Conservation (phyloP, 2,797 vertebrate genomes). For the Potorous gilbertii region DNA sequence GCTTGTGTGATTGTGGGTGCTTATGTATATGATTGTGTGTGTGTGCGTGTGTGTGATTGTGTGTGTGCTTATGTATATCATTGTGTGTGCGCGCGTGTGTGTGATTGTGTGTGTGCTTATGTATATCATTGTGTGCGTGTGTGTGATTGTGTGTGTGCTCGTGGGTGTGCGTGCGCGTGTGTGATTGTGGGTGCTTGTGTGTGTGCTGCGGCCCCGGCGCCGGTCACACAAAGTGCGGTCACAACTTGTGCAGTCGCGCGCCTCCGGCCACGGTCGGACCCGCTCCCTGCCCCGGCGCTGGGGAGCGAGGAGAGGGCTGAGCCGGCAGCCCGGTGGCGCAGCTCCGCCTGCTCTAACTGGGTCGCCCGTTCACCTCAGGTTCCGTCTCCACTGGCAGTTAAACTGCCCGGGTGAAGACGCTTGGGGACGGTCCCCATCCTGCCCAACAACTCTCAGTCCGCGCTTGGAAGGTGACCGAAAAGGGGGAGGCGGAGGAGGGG, state of each 20-base stretch:
- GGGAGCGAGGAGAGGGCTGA: slow-evolving; percentile 39
- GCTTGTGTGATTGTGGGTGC: neutral
- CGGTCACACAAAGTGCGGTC: neutral
- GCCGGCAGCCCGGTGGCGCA: neutral
- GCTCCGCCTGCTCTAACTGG: slow-evolving; percentile 38
- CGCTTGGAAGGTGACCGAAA: neutral
- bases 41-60: neutral
- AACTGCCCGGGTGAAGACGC: neutral
- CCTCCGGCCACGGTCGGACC: neutral
- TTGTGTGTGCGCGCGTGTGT: neutral
- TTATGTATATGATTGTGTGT: too few relatives aligned
- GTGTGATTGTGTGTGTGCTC: too few relatives aligned
- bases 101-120: neutral
- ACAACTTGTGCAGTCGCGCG: neutral
- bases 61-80: neutral
- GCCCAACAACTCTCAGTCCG: neutral
- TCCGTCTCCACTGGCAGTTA: neutral
- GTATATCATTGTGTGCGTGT: neutral
- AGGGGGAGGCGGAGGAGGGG: too few relatives aligned
- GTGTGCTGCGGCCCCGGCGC: neutral
- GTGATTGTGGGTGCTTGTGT: too few relatives aligned
- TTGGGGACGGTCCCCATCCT: neutral
- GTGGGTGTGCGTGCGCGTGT: too few relatives aligned
- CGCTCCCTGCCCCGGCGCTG: neutral
- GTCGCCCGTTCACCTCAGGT: neutral